Evolutionary conservation across 2,888 invertebrate genomes (phyloP), one percentile per base, ranked within the genome.

Genomic region (Patella depressa): DNA sequence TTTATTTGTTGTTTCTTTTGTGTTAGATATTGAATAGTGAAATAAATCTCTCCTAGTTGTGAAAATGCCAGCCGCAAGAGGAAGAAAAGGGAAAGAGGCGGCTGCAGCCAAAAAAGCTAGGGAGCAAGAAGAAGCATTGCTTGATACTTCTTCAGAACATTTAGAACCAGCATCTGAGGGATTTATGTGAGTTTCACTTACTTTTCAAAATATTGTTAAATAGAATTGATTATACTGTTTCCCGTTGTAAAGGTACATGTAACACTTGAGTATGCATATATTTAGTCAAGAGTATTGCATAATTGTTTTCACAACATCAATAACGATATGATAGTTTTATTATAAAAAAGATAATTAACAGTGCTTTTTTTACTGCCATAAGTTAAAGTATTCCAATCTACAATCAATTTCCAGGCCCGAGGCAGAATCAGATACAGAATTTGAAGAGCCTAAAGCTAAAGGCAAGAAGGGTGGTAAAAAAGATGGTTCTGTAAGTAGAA

Each of bases 381-480:
- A 45, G 7, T 45, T 45, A 7, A 45, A 45, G 7, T 45, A 45
- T 45, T 9, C 9, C 45, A 9, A 45, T 45, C 45, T 45, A 1
- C 45, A 45, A 45, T 45, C 45, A 45, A 9, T 19, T 65, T 65
- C 24, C 4, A 65, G 65, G 24, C 65, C 45, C 9, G 54, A 70
- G 29, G 29, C 76, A 79, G 80, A 76, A 76, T 73, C 71, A 79
- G 15, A 81, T 79, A 71, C 72, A 79, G 71, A 79, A 45, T 57
- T 65, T 65, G 65, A 65, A 65, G 34, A 74, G 45, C 29, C 74
- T 12, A 24, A 55, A 24, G 24, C 57, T 29, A 57, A 54, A 19
- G 74, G 73, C 3, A 78, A 80, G 75, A 81, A 80, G 29, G 74
- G 74, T 29, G 80, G 81, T 53, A 71, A 65, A 65, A 65, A 65